These are phyloP conservation scores for Ctena decussata DNA, from an alignment of 2,888 invertebrate genomes.

Conservation along the genomic window DNA sequence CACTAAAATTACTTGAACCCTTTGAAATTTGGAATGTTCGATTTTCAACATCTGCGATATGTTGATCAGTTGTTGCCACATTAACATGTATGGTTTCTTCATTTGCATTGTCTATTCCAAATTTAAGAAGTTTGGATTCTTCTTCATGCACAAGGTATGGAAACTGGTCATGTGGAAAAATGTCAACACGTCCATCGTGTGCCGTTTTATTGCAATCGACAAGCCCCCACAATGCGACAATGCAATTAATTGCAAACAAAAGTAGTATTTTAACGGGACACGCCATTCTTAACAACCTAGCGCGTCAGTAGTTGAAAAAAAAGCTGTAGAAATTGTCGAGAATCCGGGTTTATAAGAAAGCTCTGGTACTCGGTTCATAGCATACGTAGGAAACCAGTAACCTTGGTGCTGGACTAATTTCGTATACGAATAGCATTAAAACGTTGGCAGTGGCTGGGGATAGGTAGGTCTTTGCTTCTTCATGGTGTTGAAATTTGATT, in stretches of 20 bases:
- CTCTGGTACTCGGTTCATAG: too few relatives aligned
- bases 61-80: slow-evolving; percentile 39
- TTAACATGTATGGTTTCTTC: slow-evolving; percentile 37
- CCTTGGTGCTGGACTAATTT: too few relatives aligned
- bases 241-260: slow-evolving; percentile 49
- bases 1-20: slow-evolving; percentile 51
- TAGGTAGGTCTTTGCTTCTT: too few relatives aligned
- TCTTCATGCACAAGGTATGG: slow-evolving; percentile 56
- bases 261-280: slow-evolving; percentile 59
- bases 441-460: too few relatives aligned
- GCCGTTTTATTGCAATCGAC: slow-evolving; percentile 55
- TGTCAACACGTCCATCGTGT: slow-evolving; percentile 29
- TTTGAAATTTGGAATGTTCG: slow-evolving; percentile 25
- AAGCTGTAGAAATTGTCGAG: too few relatives aligned
- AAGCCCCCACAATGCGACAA: slow-evolving; percentile 45
- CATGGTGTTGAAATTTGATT: too few relatives aligned
- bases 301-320: too few relatives aligned
- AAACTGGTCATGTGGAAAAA: slow-evolving; percentile 34
- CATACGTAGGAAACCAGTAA: too few relatives aligned
- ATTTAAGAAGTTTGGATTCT: slow-evolving; percentile 54
- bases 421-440: too few relatives aligned
- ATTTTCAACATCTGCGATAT: slow-evolving; percentile 44
- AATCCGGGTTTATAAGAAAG: too few relatives aligned
- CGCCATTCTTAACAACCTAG: slow-evolving; percentile 56
- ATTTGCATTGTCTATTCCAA: slow-evolving; percentile 42